phyloP scores from a whole-genome alignment of 2,888 invertebrate species.

The Tenodera sinensis region DNA sequence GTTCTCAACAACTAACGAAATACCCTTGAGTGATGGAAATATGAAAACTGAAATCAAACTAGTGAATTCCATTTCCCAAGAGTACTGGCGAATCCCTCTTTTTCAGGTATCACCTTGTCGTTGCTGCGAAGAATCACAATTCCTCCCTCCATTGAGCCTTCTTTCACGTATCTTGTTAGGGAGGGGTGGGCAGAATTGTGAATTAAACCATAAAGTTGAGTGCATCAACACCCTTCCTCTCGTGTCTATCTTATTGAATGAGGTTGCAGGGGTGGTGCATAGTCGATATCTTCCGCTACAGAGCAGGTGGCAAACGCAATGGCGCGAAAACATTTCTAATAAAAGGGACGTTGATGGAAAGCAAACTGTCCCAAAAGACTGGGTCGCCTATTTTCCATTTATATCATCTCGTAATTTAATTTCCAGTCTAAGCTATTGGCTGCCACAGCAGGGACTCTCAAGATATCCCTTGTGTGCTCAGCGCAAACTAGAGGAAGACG shows the following conservation, averaged over 20 bases:
- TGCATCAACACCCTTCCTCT: neutral
- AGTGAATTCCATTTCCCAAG: too few relatives aligned
- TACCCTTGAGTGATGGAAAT: neutral
- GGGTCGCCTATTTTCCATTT: neutral
- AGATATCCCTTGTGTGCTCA: neutral
- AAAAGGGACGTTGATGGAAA: neutral
- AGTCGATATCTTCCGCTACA: neutral
- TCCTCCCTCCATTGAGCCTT: neutral
- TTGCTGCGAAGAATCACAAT: neutral
- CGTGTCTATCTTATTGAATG: neutral
- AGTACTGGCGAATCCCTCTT: neutral
- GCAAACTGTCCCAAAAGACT: neutral
- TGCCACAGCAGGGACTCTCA: neutral
- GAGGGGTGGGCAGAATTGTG: neutral
- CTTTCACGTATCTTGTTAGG: neutral
- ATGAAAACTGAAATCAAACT: neutral
- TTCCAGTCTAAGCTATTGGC: neutral
- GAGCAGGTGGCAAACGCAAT: constrained; percentile 4
- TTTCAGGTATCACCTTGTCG: neutral
- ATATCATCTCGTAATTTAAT: neutral
- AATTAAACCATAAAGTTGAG: neutral
- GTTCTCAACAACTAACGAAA: too few relatives aligned
- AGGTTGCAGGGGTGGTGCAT: neutral
- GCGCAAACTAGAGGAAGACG: neutral
- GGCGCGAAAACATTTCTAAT: neutral